Evolutionary conservation across 2,888 invertebrate genomes (phyloP), one percentile per base, ranked within the genome.

Genomic region (Meandrusa payeni): DNA sequence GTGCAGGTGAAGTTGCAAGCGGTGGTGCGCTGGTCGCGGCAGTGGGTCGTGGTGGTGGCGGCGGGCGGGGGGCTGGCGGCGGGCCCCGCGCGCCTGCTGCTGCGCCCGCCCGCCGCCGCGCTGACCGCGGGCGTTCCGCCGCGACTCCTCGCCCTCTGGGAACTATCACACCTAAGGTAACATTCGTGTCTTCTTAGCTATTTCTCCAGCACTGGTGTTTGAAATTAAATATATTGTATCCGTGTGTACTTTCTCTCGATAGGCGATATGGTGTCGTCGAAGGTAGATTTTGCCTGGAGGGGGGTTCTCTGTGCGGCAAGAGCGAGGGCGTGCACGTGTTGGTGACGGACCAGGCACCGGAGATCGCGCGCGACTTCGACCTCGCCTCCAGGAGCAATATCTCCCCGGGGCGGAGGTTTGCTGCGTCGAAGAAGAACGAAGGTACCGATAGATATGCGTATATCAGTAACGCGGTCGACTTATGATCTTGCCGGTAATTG

Each of bases 201-300:
- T n/a, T n/a, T n/a, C n/a, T n/a, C n/a, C n/a, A n/a, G n/a, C n/a
- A n/a, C n/a, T n/a, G n/a, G n/a, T n/a, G n/a, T n/a, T n/a, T n/a
- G n/a, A n/a, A n/a, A n/a, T n/a, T n/a, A n/a, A n/a, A n/a, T n/a
- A n/a, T n/a, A n/a, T n/a, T n/a, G n/a, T n/a, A n/a, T n/a, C n/a
- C n/a, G n/a, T n/a, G n/a, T n/a, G n/a, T n/a, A n/a, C n/a, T 12
- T 13, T 2, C 4, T 3, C 2, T 5, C 12, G 10, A 7, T 17
- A 43, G 43, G 29, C 36, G 26, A 93, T 94, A 70, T 12, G 42
- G 42, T 1, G 93, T 94, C 5, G 93, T 96, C 20, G 95, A 95
- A 51, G 93, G 94, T 5, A 88, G 94, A 46, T 95, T 96, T 70
- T 95, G 95, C 68, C 95, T 96, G 78, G 96, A 97, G 76, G 96